phyloP scores from a whole-genome alignment of 1,140 invertebrate genomes.

The Drosophila mojavensis region DNA sequence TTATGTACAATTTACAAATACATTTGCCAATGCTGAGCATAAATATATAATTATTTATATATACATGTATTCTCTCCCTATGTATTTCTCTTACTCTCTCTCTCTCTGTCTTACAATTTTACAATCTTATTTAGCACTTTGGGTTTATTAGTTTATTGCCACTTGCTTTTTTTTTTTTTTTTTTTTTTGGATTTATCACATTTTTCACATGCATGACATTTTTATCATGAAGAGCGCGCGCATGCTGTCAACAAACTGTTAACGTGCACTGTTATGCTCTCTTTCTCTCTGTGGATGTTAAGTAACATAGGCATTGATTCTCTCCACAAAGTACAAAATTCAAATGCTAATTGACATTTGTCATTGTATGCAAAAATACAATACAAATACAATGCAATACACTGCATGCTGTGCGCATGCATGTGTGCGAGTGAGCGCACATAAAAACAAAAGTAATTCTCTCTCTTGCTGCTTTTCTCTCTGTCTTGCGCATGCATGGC shows the following conservation, averaged over 20 bases:
- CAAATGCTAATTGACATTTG: conserved; percentile 44
- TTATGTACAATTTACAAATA: conserved; percentile 25
- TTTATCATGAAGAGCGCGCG: conserved; percentile 9
- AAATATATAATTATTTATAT: not conserved
- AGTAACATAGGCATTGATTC: conserved; percentile 6
- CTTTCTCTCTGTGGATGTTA: conserved; percentile 25
- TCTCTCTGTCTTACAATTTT: not conserved
- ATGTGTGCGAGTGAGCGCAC: conserved; percentile 22
- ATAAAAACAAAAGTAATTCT: conserved; percentile 40
- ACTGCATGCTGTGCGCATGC: conserved; percentile 3
- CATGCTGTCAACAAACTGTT: conserved; percentile 37
- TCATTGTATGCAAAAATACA: conserved; percentile 38
- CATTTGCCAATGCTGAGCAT: conserved; percentile 18
- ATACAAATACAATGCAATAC: conserved; percentile 1
- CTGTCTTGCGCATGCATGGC: conserved; percentile 15
- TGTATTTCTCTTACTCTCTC: no score
- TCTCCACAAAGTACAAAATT: conserved; percentile 34
- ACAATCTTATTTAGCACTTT: conserved; percentile 34
- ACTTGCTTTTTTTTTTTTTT: conserved; percentile 32
- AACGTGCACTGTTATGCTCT: conserved; percentile 19
- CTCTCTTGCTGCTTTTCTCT: conserved; percentile 6
- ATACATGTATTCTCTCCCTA: no score
- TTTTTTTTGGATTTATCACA: conserved; percentile 23
- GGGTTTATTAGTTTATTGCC: conserved; percentile 42
- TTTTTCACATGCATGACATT: conserved; percentile 27